phyloP scores from a whole-genome alignment of 2,888 invertebrate species.

The Andrena bicolor region DNA sequence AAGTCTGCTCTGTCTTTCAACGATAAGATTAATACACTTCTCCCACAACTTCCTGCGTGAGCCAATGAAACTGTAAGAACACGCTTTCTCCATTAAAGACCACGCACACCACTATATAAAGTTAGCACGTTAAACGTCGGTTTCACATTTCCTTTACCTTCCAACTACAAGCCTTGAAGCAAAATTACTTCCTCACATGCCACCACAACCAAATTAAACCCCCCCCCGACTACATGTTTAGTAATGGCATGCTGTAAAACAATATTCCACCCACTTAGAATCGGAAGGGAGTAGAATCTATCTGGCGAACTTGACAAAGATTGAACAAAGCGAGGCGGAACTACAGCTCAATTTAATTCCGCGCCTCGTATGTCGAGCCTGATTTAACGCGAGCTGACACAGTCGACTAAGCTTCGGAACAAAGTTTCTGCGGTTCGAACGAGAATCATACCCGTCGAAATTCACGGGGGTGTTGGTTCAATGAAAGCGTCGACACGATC shows the following conservation, averaged over 20 bases:
- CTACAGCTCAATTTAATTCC: neutral
- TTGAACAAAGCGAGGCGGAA: neutral
- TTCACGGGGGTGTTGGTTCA: conserved; percentile 9
- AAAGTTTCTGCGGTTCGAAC: conserved; percentile 33
- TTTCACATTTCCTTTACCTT: neutral
- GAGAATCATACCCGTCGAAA: conserved; percentile 15
- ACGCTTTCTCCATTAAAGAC: neutral
- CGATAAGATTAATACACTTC: neutral
- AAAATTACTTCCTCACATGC: neutral
- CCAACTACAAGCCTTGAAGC: neutral
- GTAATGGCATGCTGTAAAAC: neutral
- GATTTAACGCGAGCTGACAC: conserved; percentile 18
- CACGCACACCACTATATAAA: neutral
- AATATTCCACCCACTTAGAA: neutral
- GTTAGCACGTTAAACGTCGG: neutral
- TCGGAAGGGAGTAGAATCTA: no score
- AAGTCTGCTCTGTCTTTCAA: neutral
- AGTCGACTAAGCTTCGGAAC: conserved; percentile 21
- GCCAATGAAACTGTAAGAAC: neutral
- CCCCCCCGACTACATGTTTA: neutral
- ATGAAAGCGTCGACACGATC: conserved; percentile 2
- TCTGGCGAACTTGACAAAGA: neutral
- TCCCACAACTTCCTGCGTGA: neutral
- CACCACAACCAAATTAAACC: neutral
- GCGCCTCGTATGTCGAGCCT: no score